These are phyloP conservation scores for Pogonomyrmex californicus DNA, from an alignment of 1,140 invertebrate species.

Conservation along the genomic window DNA sequence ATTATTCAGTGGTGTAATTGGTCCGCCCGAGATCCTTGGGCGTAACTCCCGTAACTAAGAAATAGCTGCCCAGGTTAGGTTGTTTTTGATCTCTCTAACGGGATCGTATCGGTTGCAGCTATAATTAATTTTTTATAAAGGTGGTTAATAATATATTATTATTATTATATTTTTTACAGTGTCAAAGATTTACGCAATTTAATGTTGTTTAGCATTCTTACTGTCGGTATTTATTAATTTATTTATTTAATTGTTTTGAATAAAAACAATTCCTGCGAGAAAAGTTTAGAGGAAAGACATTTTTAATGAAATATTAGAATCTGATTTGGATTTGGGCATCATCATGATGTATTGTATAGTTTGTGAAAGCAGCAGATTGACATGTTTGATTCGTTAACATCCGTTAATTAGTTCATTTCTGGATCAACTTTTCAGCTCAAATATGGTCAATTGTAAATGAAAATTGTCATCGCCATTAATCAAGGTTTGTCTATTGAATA, in stretches of 20 bases:
- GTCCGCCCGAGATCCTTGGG: conserved; percentile 66
- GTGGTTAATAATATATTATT: conserved; percentile 22
- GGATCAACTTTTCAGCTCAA: conserved; percentile 2
- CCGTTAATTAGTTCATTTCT: conserved; percentile 35
- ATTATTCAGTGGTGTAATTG: conserved; percentile 75
- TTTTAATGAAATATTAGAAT: background rate
- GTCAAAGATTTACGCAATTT: background rate
- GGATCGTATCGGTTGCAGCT: background rate
- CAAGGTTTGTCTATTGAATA: conserved; percentile 43
- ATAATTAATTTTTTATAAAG: background rate
- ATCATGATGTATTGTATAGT: background rate
- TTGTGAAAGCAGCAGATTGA: background rate
- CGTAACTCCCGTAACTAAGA: conserved; percentile 63
- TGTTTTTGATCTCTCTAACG: conserved; percentile 31
- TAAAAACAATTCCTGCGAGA: background rate
- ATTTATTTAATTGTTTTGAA: background rate
- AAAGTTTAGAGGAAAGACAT: background rate
- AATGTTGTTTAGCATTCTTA: background rate
- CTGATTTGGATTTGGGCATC: background rate
- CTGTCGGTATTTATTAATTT: background rate
- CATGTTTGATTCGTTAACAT: conserved; percentile 31
- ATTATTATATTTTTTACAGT: background rate
- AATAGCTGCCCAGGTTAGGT: background rate
- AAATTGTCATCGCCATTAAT: conserved; percentile 69
- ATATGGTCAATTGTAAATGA: conserved; percentile 46